Base-by-base conservation (phyloP, 2,797 vertebrate species). In the Botia almorhae region DNA sequence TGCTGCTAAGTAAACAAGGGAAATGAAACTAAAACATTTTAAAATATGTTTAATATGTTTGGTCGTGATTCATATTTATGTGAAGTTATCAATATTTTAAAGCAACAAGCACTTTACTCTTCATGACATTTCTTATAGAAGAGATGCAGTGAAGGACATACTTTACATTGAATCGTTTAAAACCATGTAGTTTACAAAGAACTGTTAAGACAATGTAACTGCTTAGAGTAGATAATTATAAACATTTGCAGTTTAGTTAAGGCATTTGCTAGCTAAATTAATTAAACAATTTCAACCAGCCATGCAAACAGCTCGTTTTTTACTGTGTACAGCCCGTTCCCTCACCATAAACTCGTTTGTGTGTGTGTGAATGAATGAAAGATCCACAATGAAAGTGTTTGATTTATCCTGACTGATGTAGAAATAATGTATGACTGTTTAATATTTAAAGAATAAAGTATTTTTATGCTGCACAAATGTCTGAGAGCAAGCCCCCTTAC, bases 1-100 rank as follows among this genome's bases (percentile, higher is more conserved):
- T 75, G 23, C 71, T 23, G 17, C 43, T 6, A 2, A 79, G 29
- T 58, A 26, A 69, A 39, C 23, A 53, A 39, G 23, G 46, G 36
- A 80, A 39, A 26, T 26, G 67, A 67, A 69, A 80, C 7, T 43
- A 43, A 79, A 64, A 14, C 21, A 10, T 17, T 48, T 33, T 10
- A 2, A 64, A 56, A 23, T 21, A 4, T n/a, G 50, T 36, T 64
- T 76, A 61, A 61, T 78, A 23, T 53, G 39, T 33, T 17, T 29
- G 60, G 26, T 60, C 58, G 26, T 29, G 60, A 16, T 63, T 33
- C 29, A 63, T 23, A 26, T 63, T 63, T 7, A 63, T 17, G 26
- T 29, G 10, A 11, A 16, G 60, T 8, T 58, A 17, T 58, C n/a
- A 58, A 58, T 58, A 23, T 21, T 21, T 58, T 58, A 58, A 58